Base-by-base conservation (phyloP, 1,140 invertebrate genomes). In the Patella vulgata region DNA sequence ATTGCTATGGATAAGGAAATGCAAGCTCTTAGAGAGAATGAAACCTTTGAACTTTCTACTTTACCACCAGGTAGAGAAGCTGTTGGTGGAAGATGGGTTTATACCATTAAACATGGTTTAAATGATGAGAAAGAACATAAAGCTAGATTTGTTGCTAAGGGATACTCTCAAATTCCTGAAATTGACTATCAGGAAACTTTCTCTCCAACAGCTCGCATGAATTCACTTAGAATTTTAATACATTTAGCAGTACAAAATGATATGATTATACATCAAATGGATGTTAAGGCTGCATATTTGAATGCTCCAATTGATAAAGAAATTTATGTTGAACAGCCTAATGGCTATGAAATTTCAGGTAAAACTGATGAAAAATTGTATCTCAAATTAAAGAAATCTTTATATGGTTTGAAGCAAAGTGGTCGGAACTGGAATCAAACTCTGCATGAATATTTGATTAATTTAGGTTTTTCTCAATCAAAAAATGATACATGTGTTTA, bases 141-240 rank as follows among this genome's bases (percentile, higher is more conserved):
- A 69, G 85, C 85, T 30, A 57, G 84, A 28, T 69, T 85, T 36
- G 78, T 86, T 9, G 77, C 80, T 11, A 79, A 79, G 67, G 85
- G 85, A 27, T 86, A 54, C 43, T 43, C 55, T 23, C 73, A 78
- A 44, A 51, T 52, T 36, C 31, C 14, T 28, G 70, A 73, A 14
- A 59, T 61, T 44, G 73, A 78, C 53, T 78, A 62, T 44, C 12
- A 62, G 12, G 66, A 78, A 53, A 74, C 71, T 14, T 75, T 60
- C 59, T 40, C 65, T 12, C 76, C 73, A 17, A 73, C 70, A 6
- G 59, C 55, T 19, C 51, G 77, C 17, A 79, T 70, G 44, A 63
- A 54, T 36, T 68, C 73, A 40, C 36, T 77, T 40, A 42, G 68
- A 39, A 44, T 52, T 8, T 31, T 77, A n/a, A 57, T 77, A 30